Evolutionary conservation across 2,888 invertebrate genomes (phyloP).

Genomic region (Crocallis elinguaria): DNA sequence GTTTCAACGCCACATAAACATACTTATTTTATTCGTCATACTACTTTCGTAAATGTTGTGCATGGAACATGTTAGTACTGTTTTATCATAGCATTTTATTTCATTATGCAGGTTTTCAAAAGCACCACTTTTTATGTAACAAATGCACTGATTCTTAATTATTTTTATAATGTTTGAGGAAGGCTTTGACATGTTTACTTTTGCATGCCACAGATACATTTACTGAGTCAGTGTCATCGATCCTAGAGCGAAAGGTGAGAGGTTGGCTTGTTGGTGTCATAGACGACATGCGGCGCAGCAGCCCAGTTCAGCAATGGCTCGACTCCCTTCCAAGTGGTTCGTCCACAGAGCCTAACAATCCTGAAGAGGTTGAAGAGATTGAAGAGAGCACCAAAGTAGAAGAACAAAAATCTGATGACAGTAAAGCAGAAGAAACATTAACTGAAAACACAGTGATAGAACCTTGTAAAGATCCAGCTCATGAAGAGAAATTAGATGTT

Average conservation of each 20-base stretch:
- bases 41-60: background rate
- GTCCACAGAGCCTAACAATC: conserved; percentile 49
- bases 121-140: background rate
- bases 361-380: conserved; percentile 38
- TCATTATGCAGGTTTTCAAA: background rate
- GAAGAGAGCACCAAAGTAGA: conserved; percentile 49
- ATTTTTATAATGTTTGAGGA: background rate
- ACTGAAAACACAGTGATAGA: conserved; percentile 71
- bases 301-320: conserved; percentile 91
- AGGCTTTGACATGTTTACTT: background rate
- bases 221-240: conserved; percentile 74
- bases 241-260: conserved; percentile 77
- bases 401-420: conserved; percentile 60
- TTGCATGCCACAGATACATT: conserved; percentile 66
- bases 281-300: conserved; percentile 87
- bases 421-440: conserved; percentile 65
- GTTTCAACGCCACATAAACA: background rate
- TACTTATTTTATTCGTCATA: background rate
- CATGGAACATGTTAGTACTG: background rate
- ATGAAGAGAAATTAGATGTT: conserved; percentile 66
- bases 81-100: background rate
- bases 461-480: conserved; percentile 46
- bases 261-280: conserved; percentile 80
- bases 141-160: background rate
- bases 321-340: conserved; percentile 85